Evolutionary conservation across 2,797 vertebrate genomes (phyloP), one percentile per base, ranked within the genome.

Genomic region (Centroberyx gerrardi): DNA sequence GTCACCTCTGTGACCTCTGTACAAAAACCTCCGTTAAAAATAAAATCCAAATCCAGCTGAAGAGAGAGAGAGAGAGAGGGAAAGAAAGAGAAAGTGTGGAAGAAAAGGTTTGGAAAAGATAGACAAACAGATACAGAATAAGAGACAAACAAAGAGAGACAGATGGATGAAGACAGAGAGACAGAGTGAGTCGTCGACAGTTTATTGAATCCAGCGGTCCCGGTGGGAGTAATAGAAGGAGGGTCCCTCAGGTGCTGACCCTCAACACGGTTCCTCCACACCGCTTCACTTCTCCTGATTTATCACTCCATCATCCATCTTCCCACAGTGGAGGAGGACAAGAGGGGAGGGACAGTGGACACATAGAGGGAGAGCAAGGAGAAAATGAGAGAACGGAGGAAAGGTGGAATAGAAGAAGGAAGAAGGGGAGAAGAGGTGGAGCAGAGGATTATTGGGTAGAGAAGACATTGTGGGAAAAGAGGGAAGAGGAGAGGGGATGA

Each of bases 211-310:
- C 52, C 68, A n/a, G 58, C 62, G 28, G 55, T 79, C 81, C 86
- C 80, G 54, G 1, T 36, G 85, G 86, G 87, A 85, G 64, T 72
- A 53, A 51, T 53, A 66, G 67, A 79, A 62, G 27, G 64, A 62
- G 72, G 10, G 60, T 62, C 78, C 80, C 78, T 13, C 49, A 63
- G 51, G 74, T 10, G 1, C 49, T 84, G 82, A 87, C 80, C 77
- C 76, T 62, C 65, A 65, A 44, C 79, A 40, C 66, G 52, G 68
- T 55, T 89, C 77, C 56, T 85, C 70, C 74, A 74, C 69, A 73
- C 59, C 2, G 49, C 84, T 88, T 79, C 80, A 79, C 66, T 71
- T 83, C 80, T 54, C 80, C 67, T 91, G 85, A 92, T 91, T 90
- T 90, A 91, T 90, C 52, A 42, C 77, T 65, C 27, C 40, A 42